Evolutionary conservation across 2,113 vertebrate species (phyloP), one percentile per base, ranked within the genome.

Genomic region (Phasianus colchicus): DNA sequence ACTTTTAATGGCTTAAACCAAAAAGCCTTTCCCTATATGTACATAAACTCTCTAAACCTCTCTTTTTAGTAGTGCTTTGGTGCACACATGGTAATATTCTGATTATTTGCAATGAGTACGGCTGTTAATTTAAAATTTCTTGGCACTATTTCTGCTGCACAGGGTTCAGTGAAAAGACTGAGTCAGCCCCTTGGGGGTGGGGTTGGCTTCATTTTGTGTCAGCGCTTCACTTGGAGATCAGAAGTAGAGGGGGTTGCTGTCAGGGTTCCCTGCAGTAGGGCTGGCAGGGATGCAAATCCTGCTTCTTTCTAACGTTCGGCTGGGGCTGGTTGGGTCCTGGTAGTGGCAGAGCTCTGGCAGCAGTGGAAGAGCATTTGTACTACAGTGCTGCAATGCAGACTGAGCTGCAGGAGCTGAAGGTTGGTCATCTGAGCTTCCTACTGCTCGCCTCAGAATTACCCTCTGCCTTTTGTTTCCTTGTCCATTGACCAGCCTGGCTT

Each of bases 221-320:
- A 21, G 70, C 16, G 9, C 45, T 64, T 30, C 18, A 4, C n/a
- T 58, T 36, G 13, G 4, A 3, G 11, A 3, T 60, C 32, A 55
- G 57, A 55, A 32, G 22, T 48, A 0, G 9, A 61, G 66, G 65
- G 10, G 25, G 54, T 73, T 78, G 55, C 61, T 43, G 0, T 9
- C 20, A 1, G 27, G 24, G 10, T 43, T 32, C 10, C 42, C 43
- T n/a, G 16, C 55, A 30, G 1, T 2, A 58, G 74, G 30, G 24
- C 0, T 10, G 60, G 8, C 10, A 21, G 40, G 0, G 30, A 15
- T 42, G 25, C 8, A 21, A 34, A 22, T 55, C 27, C 32, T 6
- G 8, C 1, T 0, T 15, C 4, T 17, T 47, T 11, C 34, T 43
- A 11, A 0, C 2, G 61, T 9, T 55, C 16, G 90, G 43, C 17